Percentiles rank a stretch among this genome's conserved stretches.
Evolutionary conservation across 1,140 invertebrate genomes (phyloP).

Genomic region (Zaprionus davidi): DNA sequence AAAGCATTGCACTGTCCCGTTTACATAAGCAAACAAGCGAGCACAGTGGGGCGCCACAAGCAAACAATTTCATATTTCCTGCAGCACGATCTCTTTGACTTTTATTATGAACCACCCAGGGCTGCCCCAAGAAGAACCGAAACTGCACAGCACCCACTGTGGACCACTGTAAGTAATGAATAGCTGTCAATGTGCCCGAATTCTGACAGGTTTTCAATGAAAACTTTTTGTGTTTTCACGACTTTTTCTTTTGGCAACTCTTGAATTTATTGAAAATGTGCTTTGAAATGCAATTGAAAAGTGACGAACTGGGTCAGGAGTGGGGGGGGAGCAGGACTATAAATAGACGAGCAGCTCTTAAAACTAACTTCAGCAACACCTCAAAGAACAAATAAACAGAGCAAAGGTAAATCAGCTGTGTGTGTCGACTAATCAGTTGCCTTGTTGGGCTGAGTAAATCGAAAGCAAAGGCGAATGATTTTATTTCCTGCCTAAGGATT

Average conservation of each 20-base stretch:
- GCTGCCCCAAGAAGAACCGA: too few species aligned
- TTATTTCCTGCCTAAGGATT: conserved; percentile 59
- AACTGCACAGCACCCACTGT: background rate
- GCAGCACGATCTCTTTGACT: background rate
- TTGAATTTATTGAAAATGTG: conserved; percentile 51
- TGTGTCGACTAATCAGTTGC: background rate
- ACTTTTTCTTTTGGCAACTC: conserved; percentile 45
- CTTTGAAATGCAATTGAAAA: conserved; percentile 56
- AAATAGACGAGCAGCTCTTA: background rate
- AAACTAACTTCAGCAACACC: background rate
- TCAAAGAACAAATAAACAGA: conserved; percentile 24
- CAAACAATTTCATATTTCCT: background rate
- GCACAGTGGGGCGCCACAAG: background rate
- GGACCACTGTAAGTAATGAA: conserved; percentile 18
- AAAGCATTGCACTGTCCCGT: conserved; percentile 33
- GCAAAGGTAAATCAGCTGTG: background rate
- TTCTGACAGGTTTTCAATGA: conserved; percentile 33
- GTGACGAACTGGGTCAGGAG: background rate
- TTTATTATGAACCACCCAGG: background rate
- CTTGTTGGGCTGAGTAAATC: conserved; percentile 47
- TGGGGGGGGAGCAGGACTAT: background rate
- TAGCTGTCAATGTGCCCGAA: conserved; percentile 9
- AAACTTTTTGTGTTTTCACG: conserved; percentile 25
- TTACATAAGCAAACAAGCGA: conserved; percentile 2
- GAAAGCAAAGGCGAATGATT: conserved; percentile 74